A percentile compares a stretch with the other conserved stretches of the same genome.
Evolutionary conservation across 2,113 vertebrate species (phyloP).

Genomic region (Sialia sialis): DNA sequence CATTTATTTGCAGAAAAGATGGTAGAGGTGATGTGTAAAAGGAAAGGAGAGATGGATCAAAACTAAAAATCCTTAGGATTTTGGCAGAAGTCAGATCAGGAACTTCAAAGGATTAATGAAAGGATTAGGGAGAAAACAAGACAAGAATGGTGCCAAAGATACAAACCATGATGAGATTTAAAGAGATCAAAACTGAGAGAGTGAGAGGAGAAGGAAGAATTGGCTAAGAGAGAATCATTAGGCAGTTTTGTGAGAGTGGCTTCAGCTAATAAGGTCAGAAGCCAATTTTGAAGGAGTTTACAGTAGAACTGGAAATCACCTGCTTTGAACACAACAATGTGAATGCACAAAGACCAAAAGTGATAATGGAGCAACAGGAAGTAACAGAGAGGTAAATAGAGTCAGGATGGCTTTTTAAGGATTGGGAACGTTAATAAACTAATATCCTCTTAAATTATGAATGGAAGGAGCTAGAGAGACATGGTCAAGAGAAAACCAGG

Average conservation of each 20-base stretch:
- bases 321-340: background rate
- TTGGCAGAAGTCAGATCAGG: background rate
- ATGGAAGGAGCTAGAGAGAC: background rate
- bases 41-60: background rate
- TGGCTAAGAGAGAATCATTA: background rate
- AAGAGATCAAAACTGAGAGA: background rate
- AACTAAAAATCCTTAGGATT: background rate
- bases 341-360: background rate
- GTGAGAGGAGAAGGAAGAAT: background rate
- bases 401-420: background rate
- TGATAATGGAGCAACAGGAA: background rate
- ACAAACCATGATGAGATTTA: background rate
- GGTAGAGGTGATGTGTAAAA: background rate
- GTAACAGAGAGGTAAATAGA: background rate
- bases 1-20: background rate
- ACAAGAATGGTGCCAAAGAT: background rate
- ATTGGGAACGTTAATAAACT: background rate
- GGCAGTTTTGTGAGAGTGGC: background rate
- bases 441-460: background rate
- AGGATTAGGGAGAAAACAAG: background rate
- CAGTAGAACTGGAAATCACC: background rate
- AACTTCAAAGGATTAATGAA: background rate
- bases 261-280: constrained; percentile 1
- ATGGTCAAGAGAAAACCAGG: background rate
- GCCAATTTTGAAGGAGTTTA: background rate